Conservation (phyloP, 2,888 invertebrate genomes). For the Apeira syringaria region DNA sequence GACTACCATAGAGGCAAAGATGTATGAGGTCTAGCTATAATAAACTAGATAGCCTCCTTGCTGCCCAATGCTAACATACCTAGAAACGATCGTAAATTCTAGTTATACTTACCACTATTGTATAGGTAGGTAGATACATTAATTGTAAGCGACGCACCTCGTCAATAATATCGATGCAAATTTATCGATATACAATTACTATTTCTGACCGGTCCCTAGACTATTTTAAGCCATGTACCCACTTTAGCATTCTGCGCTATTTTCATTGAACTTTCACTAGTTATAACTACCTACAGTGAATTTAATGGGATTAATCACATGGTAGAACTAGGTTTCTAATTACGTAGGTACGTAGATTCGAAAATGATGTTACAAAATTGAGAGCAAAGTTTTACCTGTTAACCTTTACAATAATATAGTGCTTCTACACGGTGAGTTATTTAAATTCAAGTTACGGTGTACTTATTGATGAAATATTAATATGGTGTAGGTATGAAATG, state of each 20-base stretch:
- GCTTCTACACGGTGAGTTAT: too few species aligned
- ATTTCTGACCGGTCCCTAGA: conserved; percentile 32
- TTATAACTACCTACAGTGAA: neutral
- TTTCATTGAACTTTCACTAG: conserved; percentile 20
- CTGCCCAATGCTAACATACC: too few species aligned
- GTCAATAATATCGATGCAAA: conserved; percentile 43
- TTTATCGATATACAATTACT: conserved; percentile 29
- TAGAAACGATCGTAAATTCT: too few species aligned
- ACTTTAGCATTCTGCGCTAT: conserved; percentile 27
- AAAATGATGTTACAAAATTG: neutral
- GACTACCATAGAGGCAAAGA: too few species aligned
- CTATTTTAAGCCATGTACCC: conserved; percentile 10
- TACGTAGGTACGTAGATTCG: neutral
- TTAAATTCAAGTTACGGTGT: too few species aligned
- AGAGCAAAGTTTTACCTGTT: neutral
- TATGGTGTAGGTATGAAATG: too few species aligned
- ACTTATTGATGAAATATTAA: too few species aligned
- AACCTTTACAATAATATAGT: neutral
- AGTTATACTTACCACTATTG: too few species aligned
- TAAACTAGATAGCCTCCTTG: too few species aligned
- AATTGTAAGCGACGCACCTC: conserved; percentile 23
- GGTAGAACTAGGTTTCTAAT: too few species aligned
- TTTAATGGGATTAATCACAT: neutral
- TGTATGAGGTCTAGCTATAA: too few species aligned
- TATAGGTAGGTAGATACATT: too few species aligned